Evolutionary conservation across 2,797 vertebrate genomes (phyloP), one percentile per base, ranked within the genome.

Genomic region (Sebastes alutus): DNA sequence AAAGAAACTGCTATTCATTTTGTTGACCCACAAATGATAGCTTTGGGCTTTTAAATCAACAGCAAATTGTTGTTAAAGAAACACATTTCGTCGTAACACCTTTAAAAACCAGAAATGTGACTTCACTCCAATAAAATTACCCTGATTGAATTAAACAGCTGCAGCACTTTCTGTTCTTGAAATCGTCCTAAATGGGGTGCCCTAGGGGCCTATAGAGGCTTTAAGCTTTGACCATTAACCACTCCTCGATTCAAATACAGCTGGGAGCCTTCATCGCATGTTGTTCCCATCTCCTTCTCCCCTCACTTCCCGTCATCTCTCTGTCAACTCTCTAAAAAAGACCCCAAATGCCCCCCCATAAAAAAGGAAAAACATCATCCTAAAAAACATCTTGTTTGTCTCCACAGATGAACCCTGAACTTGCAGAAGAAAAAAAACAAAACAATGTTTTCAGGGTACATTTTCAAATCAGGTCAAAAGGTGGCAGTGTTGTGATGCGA

Each of bases 401-500:
- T 70, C 55, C 29, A 27, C 14, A 11, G 8, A 52, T 38, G 18
- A 74, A 75, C 63, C 27, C n/a, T 56, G 49, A 75, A 23, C 8
- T 38, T 14, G 4, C 5, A 18, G 13, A 64, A 38, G 35, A 11
- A 49, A 49, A 49, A 52, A 18, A 64, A 69, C 25, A 30, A 16
- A 29, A 32, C 6, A 27, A 12, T n/a, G 42, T 69, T 77, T 80
- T 42, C 20, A n/a, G 54, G 29, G 58, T 11, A 65, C 2, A 30
- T 80, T 80, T 79, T 85, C 7, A 5, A 20, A 20, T 54, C 23
- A 33, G 85, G 90, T 92, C 92, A 90, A 93, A 89, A 80, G 92
- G 89, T 91, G 93, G 92, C 93, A 92, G 89, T 92, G 84, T 92
- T 93, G 92, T 32, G 66, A 80, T 75, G 84, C 16, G 35, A 74